Conservation (phyloP, 2,888 invertebrate species). For the Tipula unca region DNA sequence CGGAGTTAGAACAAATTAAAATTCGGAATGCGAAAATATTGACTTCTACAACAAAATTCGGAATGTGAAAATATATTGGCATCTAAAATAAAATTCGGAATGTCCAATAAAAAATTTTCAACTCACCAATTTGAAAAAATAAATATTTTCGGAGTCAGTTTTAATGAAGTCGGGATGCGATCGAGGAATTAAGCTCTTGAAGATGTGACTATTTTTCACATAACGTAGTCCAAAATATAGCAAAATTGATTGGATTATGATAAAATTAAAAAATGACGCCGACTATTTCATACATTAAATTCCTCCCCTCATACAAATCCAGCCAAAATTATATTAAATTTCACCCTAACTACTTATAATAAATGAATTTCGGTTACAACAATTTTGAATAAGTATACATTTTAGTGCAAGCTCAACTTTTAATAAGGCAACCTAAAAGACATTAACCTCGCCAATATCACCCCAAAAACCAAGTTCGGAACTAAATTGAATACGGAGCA, state of each 20-base stretch:
- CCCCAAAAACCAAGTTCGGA: background rate
- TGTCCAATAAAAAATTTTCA: too few relatives aligned
- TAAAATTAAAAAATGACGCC: background rate
- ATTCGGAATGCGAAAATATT: too few relatives aligned
- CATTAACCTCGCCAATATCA: background rate
- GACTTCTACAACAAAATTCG: too few relatives aligned
- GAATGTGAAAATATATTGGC: too few relatives aligned
- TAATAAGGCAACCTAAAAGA: background rate
- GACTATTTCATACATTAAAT: background rate
- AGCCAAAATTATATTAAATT: background rate
- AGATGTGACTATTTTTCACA: background rate
- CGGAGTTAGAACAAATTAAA: too few relatives aligned
- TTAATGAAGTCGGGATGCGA: too few relatives aligned
- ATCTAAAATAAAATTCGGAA: too few relatives aligned
- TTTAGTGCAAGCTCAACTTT: background rate
- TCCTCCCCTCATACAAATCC: background rate
- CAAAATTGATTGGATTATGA: background rate
- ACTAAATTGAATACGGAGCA: too few relatives aligned
- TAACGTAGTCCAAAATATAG: background rate
- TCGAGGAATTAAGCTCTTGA: too few relatives aligned
- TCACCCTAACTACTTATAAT: background rate
- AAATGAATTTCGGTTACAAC: background rate
- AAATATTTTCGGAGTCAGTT: too few relatives aligned
- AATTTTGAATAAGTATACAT: background rate
- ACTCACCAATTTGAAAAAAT: too few relatives aligned